Evolutionary conservation across 2,113 vertebrate genomes (phyloP), one percentile per base, ranked within the genome.

Genomic region (Anseranas semipalmata): DNA sequence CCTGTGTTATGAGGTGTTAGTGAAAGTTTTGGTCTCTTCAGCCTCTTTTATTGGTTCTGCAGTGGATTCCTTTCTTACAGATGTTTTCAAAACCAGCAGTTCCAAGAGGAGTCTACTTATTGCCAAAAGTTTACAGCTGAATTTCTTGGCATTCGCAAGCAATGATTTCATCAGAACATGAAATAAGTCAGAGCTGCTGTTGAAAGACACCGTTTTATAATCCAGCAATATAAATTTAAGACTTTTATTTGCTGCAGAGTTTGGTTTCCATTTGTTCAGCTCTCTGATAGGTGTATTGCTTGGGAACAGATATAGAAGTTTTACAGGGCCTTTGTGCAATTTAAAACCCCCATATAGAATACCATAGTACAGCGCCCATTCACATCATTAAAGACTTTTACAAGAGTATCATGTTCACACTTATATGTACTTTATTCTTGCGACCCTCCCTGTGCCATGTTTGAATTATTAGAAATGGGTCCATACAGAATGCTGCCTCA

Each of bases 81-180:
- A 97, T 97, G 96, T 97, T 97, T 97, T 93, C 86, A 87, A 96
- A 97, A 74, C 59, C 83, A 76, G 50, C 81, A 55, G 59, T 96
- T 96, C 90, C 95, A 96, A 90, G 91, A 82, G 94, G 15, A 94
- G 32, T 37, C 68, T 81, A 95, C 88, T 90, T 91, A 95, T 93
- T 96, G 97, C 97, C 97, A 97, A 96, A 96, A 91, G 73, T 95
- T 96, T 91, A 58, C 83, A 91, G 89, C 95, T 95, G 92, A 88
- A 91, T 89, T 92, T 94, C 73, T 93, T 93, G 90, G 84, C 77
- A 66, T 93, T 93, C 2, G 1, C 35, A 68, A 84, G 84, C 72
- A 90, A 87, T 96, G 89, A 83, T 96, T 95, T 97, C 92, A 87
- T 96, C 94, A 86, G 77, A 93, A 96, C 35, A 39, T 74, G 85